These are phyloP conservation scores for Clusia tigrina DNA, from an alignment of 2,888 invertebrate species.

Conservation along the genomic window DNA sequence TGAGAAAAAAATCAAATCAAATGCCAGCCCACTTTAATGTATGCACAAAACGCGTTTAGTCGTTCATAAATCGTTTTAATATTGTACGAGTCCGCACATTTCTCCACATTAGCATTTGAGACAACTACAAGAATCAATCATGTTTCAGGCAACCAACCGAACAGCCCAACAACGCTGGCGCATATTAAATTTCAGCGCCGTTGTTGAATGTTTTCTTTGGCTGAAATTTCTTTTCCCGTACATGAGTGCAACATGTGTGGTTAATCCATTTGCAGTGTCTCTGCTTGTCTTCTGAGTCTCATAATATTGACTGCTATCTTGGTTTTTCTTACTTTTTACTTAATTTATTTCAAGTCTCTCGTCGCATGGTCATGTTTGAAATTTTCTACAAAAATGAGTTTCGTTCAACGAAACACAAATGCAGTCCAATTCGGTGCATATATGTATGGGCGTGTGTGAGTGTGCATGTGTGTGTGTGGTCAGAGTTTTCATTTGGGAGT, in stretches of 20 bases:
- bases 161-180: constrained; percentile 3
- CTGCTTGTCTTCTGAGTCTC: not conserved
- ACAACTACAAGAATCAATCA: constrained; percentile 18
- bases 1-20: too few relatives aligned
- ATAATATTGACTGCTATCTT: not conserved
- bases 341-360: too few relatives aligned
- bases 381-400: not conserved
- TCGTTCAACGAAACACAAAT: not conserved
- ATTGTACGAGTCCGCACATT: not conserved
- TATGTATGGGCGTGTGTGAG: not conserved
- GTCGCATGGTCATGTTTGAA: constrained; percentile 16
- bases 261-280: not conserved
- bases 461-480: not conserved
- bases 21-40: constrained; percentile 5
- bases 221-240: not conserved
- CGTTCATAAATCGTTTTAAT: not conserved
- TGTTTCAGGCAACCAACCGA: too few relatives aligned
- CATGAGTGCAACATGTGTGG: constrained; percentile 24
- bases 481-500: not conserved
- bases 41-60: constrained; percentile 16
- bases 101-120: constrained; percentile 11
- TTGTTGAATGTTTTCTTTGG: not conserved
- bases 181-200: constrained; percentile 19
- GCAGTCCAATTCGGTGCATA: not conserved
- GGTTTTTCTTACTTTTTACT: constrained; percentile 18